Evolutionary conservation across 2,797 vertebrate genomes (phyloP).

Genomic region (Mus minutoides): DNA sequence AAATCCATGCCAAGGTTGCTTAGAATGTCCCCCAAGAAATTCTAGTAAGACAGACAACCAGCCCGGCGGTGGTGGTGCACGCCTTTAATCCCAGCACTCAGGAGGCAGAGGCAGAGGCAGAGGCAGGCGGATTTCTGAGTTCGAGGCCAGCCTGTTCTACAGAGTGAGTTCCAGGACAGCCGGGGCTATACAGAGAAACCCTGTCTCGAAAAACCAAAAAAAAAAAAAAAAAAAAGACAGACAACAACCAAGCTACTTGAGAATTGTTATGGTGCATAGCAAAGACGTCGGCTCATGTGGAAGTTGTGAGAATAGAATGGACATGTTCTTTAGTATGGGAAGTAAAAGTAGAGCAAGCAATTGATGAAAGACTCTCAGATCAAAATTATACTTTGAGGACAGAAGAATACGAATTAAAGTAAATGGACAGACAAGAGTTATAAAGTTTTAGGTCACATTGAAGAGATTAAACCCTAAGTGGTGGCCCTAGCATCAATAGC

Average conservation of each 20-base stretch:
- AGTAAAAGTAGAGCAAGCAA: not conserved
- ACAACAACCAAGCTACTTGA: not conserved
- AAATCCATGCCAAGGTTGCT: not conserved
- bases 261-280: not conserved
- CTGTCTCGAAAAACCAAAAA: too few species aligned
- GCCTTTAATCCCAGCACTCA: too few species aligned
- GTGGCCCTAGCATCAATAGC: not conserved
- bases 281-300: not conserved
- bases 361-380: conserved; percentile 17
- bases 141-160: too few species aligned
- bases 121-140: too few species aligned
- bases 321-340: not conserved
- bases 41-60: not conserved
- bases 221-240: too few species aligned
- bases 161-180: too few species aligned
- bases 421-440: not conserved
- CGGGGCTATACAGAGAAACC: too few species aligned
- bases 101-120: too few species aligned
- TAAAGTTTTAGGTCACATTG: not conserved
- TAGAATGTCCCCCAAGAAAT: not conserved
- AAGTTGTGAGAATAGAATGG: not conserved
- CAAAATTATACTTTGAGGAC: not conserved
- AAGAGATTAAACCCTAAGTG: not conserved
- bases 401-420: not conserved
- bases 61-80: too few species aligned